phyloP scores from a whole-genome alignment of 2,888 invertebrate genomes.

The Metellina segmentata region DNA sequence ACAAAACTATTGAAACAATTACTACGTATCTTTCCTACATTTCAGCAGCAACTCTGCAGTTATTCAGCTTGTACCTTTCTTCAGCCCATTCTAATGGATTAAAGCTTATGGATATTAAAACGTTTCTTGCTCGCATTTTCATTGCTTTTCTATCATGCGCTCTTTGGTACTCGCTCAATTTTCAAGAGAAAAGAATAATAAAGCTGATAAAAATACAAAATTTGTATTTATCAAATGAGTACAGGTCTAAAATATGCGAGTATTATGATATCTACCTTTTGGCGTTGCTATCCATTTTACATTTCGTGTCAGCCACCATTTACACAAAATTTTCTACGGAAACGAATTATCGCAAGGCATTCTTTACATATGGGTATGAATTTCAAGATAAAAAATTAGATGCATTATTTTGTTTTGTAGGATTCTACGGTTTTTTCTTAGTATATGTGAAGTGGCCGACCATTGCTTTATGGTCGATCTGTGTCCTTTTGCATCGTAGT shows the following conservation, averaged over 20 bases:
- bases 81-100: background rate
- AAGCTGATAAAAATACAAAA: background rate
- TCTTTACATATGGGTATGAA: background rate
- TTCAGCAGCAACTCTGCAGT: background rate
- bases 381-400: background rate
- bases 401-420: background rate
- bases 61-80: background rate
- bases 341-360: background rate
- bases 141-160: background rate
- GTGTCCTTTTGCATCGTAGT: background rate
- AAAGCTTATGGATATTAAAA: background rate
- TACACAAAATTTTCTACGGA: background rate
- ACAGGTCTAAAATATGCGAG: background rate
- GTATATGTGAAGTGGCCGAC: background rate
- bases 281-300: background rate
- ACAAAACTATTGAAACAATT: background rate
- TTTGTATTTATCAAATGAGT: background rate
- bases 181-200: background rate
- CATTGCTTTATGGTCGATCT: background rate
- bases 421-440: background rate
- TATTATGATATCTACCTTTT: background rate
- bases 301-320: background rate
- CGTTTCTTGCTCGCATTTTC: background rate
- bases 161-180: background rate
- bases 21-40: background rate